A percentile compares a stretch with the other conserved stretches of the same genome.
Evolutionary conservation across 2,888 invertebrate genomes (phyloP).

Genomic region (Lasioglossum oenotherae): DNA sequence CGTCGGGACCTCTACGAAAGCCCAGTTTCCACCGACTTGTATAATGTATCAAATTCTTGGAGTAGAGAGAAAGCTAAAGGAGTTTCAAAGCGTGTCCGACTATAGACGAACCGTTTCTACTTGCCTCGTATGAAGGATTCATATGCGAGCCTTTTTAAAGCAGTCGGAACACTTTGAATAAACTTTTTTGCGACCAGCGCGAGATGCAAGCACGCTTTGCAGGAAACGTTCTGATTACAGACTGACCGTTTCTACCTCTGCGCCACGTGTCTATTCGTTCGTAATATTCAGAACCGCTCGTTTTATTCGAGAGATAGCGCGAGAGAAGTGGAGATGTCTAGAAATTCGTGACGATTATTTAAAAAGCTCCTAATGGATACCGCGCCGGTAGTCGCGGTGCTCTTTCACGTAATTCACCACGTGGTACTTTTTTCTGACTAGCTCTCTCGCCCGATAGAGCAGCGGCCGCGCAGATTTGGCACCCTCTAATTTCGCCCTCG

Average conservation of each 20-base stretch:
- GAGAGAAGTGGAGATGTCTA: no score
- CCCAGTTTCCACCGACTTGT: not conserved
- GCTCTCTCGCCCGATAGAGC: conserved; percentile 9
- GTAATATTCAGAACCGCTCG: not conserved
- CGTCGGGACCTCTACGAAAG: not conserved
- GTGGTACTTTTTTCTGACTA: not conserved
- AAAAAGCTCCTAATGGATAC: not conserved
- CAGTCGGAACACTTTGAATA: not conserved
- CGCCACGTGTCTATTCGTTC: no score
- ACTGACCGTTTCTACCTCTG: not conserved
- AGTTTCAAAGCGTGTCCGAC: not conserved
- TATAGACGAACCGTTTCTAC: not conserved
- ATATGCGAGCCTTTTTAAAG: not conserved
- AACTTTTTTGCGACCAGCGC: not conserved
- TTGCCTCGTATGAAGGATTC: not conserved
- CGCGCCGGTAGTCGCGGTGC: not conserved
- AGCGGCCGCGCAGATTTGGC: not conserved
- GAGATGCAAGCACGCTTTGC: not conserved
- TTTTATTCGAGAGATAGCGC: not conserved
- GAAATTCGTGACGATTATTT: not conserved
- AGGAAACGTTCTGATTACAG: not conserved
- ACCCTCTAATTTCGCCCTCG: conserved; percentile 33
- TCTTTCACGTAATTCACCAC: not conserved
- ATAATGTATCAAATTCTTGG: not conserved
- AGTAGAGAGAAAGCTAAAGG: not conserved